Percentiles rank a stretch among this genome's conserved stretches.
phyloP scores from a whole-genome alignment of 1,140 invertebrate species.

The Diachasmimorpha longicaudata region DNA sequence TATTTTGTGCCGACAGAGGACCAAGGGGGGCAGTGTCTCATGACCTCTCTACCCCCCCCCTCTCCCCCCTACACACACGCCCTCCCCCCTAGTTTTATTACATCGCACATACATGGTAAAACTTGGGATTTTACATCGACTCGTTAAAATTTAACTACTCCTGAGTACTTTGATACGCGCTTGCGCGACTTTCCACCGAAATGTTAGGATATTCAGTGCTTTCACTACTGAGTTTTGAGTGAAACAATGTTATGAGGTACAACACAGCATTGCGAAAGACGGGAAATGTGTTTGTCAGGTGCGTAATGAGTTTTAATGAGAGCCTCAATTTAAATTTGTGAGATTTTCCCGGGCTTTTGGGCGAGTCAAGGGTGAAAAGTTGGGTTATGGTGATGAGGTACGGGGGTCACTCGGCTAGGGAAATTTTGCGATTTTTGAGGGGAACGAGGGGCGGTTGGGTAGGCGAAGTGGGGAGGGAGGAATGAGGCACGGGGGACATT shows the following conservation, averaged over 20 bases:
- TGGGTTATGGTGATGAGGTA: too few species aligned
- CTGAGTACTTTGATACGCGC: background rate
- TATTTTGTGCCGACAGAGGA: conserved; percentile 5
- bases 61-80: too few species aligned
- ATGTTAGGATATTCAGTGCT: background rate
- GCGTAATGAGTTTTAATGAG: too few species aligned
- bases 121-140: background rate
- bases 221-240: conserved; percentile 7
- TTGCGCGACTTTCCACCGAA: background rate
- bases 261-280: background rate
- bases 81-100: background rate
- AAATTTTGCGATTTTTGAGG: too few species aligned
- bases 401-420: too few species aligned
- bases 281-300: background rate
- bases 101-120: conserved; percentile 3
- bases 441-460: too few species aligned
- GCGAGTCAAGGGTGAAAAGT: too few species aligned
- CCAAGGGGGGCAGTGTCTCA: background rate
- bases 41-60: background rate
- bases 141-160: background rate
- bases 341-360: background rate
- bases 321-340: background rate
- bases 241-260: background rate
- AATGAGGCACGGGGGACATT: background rate
- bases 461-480: background rate